Evolutionary conservation across 2,797 vertebrate genomes (phyloP), one percentile per base, ranked within the genome.

Genomic region (Enteromius fasciolatus): DNA sequence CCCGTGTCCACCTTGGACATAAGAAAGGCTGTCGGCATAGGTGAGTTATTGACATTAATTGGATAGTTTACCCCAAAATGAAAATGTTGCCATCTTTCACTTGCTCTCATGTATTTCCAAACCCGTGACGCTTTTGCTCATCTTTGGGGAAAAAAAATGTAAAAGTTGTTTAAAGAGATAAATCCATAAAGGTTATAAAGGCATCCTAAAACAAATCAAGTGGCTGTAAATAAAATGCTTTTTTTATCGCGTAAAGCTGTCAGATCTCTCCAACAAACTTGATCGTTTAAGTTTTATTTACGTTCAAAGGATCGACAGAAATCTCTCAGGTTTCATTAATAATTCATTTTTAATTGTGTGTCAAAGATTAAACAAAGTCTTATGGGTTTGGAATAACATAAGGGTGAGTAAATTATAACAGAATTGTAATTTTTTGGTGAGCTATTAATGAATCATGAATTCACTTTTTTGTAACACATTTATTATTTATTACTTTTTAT

Each of bases 1-100:
- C 98, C 73, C 94, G 96, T 0, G 97, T 98, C 23, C 98, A 99
- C 87, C 94, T 99, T 33, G 98, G 98, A 1, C 98, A 99, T 88
- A 99, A 98, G 76, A 96, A 94, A 3, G 95, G 95, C 1, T 98
- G 97, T 87, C 94, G 98, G 9, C 96, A 99, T 92, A 95, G 96
- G 98, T 98, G 46, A 33, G 91, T 87, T 17, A 61, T 3, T 64
- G 2, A 46, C 25, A 10, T 63, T 31, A 63, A 28, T 28, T 23
- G 12, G 23, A 61, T 15, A 28, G 23, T 63, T 23, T 20, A 54
- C 20, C 20, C 9, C 1, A 1, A 54, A 54, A 57, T 57, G 4
- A 23, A 54, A 11, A 23, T 57, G 9, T 57, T 23, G n/a, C 9
- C 54, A 57, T 23, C n/a, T 11, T 23, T 57, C n/a, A 57, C n/a